Evolutionary conservation across 2,888 invertebrate species (phyloP).

Genomic region (Epistrophe grossulariae): DNA sequence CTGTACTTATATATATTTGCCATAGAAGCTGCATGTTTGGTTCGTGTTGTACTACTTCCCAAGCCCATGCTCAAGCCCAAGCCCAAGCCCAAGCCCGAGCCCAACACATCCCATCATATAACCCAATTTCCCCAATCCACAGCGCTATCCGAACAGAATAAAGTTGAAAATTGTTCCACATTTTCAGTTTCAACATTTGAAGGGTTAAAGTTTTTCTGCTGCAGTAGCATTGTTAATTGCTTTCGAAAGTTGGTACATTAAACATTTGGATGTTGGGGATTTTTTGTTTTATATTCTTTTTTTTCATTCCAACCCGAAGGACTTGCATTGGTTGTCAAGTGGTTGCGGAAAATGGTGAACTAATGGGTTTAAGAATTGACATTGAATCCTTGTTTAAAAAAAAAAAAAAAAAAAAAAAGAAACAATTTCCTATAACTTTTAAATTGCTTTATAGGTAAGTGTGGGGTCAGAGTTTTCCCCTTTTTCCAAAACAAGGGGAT

Average conservation of each 20-base stretch:
- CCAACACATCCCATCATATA: not conserved
- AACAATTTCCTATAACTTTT: conserved; percentile 15
- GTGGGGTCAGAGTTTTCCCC: not conserved
- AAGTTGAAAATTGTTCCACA: conserved; percentile 60
- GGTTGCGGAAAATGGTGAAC: conserved; percentile 28
- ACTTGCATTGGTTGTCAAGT: conserved; percentile 30
- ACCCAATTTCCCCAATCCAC: conserved; percentile 12
- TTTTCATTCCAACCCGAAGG: not conserved
- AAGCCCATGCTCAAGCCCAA: too few relatives aligned
- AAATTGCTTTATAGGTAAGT: conserved; percentile 7
- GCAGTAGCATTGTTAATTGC: conserved; percentile 68
- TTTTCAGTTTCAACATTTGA: conserved; percentile 43
- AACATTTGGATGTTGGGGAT: conserved; percentile 36
- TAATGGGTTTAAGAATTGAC: conserved; percentile 31
- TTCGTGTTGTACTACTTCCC: conserved; percentile 17
- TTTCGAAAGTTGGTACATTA: conserved; percentile 59
- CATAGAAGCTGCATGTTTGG: conserved; percentile 7
- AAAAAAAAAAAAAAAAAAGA: not conserved
- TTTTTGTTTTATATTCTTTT: not conserved
- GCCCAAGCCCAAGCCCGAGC: not conserved
- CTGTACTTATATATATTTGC: too few relatives aligned
- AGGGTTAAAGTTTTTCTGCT: conserved; percentile 60
- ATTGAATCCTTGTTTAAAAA: conserved; percentile 16
- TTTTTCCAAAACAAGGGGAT: not conserved
- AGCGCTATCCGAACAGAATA: not conserved